Conservation (phyloP, 2,797 vertebrate species). For the Manis crassicaudata region DNA sequence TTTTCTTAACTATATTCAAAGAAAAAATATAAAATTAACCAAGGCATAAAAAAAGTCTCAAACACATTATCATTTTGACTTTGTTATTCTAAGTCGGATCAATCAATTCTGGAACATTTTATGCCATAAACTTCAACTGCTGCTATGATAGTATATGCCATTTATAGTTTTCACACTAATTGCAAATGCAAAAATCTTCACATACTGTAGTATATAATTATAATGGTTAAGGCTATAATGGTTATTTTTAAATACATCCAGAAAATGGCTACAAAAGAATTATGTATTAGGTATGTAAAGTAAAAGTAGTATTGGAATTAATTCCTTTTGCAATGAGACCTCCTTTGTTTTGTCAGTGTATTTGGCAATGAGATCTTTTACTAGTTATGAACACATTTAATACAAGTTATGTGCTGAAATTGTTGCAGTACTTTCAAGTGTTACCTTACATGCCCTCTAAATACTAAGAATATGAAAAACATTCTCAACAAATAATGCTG, state of each 20-base stretch:
- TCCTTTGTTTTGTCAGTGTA: constrained; percentile 18
- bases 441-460: not conserved
- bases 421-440: not conserved
- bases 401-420: not conserved
- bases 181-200: constrained; percentile 72
- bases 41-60: constrained; percentile 41
- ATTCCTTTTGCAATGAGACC: not conserved
- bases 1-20: constrained; percentile 57
- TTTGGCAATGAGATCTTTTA: constrained; percentile 5
- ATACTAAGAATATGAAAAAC: not conserved
- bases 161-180: constrained; percentile 69
- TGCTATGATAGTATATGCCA: not conserved
- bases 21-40: constrained; percentile 25
- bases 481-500: not conserved
- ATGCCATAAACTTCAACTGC: constrained; percentile 61
- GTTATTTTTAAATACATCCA: constrained; percentile 38
- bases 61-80: constrained; percentile 51
- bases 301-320: not conserved
- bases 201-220: constrained; percentile 69
- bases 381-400: not conserved
- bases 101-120: constrained; percentile 61
- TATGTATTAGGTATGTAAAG: constrained; percentile 42
- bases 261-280: constrained; percentile 24
- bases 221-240: constrained; percentile 58
- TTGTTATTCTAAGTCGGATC: constrained; percentile 71